Evolutionary conservation across 2,888 invertebrate species (phyloP), one percentile per base, ranked within the genome.

Genomic region (Eueremaeus valkanovi): DNA sequence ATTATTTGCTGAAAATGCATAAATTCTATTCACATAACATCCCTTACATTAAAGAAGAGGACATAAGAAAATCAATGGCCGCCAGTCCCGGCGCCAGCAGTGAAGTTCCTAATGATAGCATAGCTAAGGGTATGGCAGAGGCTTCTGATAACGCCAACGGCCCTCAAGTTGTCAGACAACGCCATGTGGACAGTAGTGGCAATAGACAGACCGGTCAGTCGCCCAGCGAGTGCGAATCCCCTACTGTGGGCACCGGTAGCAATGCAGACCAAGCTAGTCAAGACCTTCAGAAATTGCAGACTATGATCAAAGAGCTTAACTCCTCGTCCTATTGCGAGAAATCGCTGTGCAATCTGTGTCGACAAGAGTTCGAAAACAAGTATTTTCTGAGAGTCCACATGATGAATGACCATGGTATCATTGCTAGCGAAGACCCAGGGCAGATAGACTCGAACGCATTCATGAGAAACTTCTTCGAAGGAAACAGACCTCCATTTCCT

Each of bases 231-330:
- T 24, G 36, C 13, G 73, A 73, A n/a, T n/a, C n/a, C n/a, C n/a
- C n/a, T n/a, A n/a, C n/a, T n/a, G n/a, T n/a, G n/a, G 58, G 36
- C 6, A 42, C 66, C 5, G 13, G 21, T 13, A 33, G 6, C 3
- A 51, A 55, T 73, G 75, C 75, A 78, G 78, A 79, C 45, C 81
- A 82, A 76, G 90, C 92, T 73, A 92, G 91, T 79, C 92, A 93
- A 83, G 93, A 93, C 83, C 85, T 94, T 18, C 90, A 92, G 79
- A 93, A 93, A 83, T 84, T 94, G 75, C 93, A 94, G 84, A 92
- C 92, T 27, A 95, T 93, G 93, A 92, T 92, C 81, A 88, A 90
- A 81, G 94, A 92, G 84, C 85, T 93, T 81, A 95, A 92, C 84
- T 92, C 6, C 82, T 86, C 31, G 73, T 77, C 79, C 21, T 75